These are phyloP conservation scores for Zeugodacus cucurbitae DNA, from an alignment of 1,140 invertebrate species.

Conservation along the genomic window DNA sequence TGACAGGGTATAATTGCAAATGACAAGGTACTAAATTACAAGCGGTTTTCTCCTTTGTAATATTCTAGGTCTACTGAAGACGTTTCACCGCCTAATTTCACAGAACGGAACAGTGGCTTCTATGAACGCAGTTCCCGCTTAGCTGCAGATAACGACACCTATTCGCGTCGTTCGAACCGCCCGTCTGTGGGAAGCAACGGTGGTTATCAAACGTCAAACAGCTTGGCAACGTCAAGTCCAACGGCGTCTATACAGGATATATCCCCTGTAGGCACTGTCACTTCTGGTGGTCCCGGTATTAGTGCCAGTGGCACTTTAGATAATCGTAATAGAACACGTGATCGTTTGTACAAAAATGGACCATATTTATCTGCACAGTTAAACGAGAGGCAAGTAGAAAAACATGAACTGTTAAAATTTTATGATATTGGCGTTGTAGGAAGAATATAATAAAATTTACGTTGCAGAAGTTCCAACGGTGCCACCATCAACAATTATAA, in stretches of 20 bases:
- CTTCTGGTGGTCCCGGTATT: neutral
- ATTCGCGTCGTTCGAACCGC: slow-evolving; percentile 50
- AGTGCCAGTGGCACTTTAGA: slow-evolving; percentile 46
- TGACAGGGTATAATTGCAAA: neutral
- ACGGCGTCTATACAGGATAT: neutral
- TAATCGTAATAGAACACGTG: slow-evolving; percentile 58
- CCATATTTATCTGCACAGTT: slow-evolving; percentile 65
- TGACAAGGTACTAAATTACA: neutral
- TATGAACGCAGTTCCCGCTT: slow-evolving; percentile 66
- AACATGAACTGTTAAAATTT: neutral
- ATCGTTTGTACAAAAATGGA: slow-evolving; percentile 67
- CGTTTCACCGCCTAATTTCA: slow-evolving; percentile 61
- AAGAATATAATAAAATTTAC: slow-evolving; percentile 4
- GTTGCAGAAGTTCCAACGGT: slow-evolving; percentile 45
- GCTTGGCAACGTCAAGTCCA: neutral
- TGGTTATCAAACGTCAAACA: slow-evolving; percentile 49
- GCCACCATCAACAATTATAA: slow-evolving; percentile 60
- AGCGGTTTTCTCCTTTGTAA: slow-evolving; percentile 38
- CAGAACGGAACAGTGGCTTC: slow-evolving; percentile 64
- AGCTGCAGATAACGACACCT: slow-evolving; percentile 46
- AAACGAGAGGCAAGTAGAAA: slow-evolving; percentile 61
- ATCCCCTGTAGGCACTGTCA: neutral
- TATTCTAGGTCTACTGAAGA: slow-evolving; percentile 68
- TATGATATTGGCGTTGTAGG: neutral
- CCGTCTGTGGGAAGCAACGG: slow-evolving; percentile 51